A percentile compares a stretch with the other conserved stretches of the same genome.
Conservation (phyloP, 2,113 vertebrate species). For the Xiphophorus maculatus region DNA sequence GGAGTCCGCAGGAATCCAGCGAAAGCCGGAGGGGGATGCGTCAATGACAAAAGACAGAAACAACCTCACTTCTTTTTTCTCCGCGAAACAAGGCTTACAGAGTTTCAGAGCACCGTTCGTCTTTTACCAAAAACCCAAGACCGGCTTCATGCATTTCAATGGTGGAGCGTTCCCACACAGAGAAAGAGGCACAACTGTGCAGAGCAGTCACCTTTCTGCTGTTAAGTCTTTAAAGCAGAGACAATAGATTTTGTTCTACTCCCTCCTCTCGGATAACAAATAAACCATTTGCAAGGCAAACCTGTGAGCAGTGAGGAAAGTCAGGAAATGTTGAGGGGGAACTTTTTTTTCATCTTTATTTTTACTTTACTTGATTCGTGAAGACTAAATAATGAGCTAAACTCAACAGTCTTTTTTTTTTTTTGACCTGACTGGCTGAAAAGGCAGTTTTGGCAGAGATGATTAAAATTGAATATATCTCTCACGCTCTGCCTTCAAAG, state of each 20-base stretch:
- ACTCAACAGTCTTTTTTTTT: conserved; percentile 20
- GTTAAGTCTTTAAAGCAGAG: conserved; percentile 70
- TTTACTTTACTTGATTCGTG: background rate
- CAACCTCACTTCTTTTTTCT: conserved; percentile 74
- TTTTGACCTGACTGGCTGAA: conserved; percentile 21
- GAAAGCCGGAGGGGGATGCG: conserved; percentile 62
- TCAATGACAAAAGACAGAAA: conserved; percentile 78
- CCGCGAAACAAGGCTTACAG: conserved; percentile 60
- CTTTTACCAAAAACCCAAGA: conserved; percentile 67
- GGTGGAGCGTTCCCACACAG: conserved; percentile 65
- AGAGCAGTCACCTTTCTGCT: conserved; percentile 65
- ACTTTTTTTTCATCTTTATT: too few species aligned
- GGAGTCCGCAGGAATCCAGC: conserved; percentile 73
- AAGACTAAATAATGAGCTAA: conserved; percentile 21
- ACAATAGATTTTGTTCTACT: conserved; percentile 61
- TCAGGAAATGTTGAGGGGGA: background rate
- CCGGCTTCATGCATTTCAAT: conserved; percentile 79
- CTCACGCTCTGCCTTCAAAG: conserved; percentile 14
- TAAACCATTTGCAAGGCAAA: conserved; percentile 61
- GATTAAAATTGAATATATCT: conserved; percentile 54
- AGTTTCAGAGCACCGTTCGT: conserved; percentile 60
- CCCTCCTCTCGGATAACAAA: conserved; percentile 69
- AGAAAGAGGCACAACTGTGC: conserved; percentile 57
- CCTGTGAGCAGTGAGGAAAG: conserved; percentile 20
- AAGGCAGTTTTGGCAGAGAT: conserved; percentile 33